These are phyloP conservation scores for Tragelaphus scriptus DNA, from an alignment of 2,113 vertebrate genomes.

Conservation along the genomic window DNA sequence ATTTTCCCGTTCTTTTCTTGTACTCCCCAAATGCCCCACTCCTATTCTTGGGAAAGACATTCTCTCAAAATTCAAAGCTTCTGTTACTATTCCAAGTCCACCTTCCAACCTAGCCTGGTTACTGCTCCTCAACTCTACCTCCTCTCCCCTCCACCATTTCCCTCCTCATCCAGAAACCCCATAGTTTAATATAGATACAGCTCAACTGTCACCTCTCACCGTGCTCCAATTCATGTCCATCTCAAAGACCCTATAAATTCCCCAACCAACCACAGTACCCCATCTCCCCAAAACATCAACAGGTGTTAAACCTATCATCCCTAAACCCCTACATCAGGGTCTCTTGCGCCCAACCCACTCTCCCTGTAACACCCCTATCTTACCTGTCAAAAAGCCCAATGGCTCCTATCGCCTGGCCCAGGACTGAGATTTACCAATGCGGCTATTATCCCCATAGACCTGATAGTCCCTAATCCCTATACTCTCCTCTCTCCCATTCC, in stretches of 20 bases:
- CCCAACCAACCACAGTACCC: neutral
- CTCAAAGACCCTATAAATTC: neutral
- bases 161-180: neutral
- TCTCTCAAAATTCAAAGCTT: neutral
- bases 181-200: neutral
- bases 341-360: neutral
- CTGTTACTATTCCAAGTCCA: neutral
- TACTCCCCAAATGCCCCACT: neutral
- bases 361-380: no score
- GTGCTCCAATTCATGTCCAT: neutral
- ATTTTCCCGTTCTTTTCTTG: neutral
- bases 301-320: neutral
- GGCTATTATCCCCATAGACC: no score
- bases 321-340: neutral
- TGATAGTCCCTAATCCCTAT: no score
- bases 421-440: no score
- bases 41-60: neutral
- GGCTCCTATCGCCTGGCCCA: no score
- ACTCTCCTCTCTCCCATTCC: no score
- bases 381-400: no score
- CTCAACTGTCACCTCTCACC: neutral
- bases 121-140: neutral
- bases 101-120: neutral
- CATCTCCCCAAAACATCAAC: neutral
- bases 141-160: neutral